These are phyloP conservation scores for Pinctada fucata DNA, from an alignment of 2,888 invertebrate species.

Conservation along the genomic window DNA sequence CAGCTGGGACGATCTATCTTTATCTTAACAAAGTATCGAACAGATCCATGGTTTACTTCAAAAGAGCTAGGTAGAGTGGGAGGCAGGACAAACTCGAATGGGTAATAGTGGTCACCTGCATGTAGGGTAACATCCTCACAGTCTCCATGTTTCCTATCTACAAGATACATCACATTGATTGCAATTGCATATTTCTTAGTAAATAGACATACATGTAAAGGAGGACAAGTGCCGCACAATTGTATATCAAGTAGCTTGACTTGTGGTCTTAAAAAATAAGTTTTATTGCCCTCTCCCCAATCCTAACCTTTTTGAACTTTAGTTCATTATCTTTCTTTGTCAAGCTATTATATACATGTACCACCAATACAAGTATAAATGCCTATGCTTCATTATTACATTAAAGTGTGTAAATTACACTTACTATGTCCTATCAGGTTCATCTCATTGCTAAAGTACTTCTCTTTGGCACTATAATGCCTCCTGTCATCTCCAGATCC, in stretches of 20 bases:
- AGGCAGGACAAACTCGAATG: conserved; percentile 86
- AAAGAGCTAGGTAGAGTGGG: conserved; percentile 66
- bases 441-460: conserved; percentile 42
- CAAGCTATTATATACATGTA: too few relatives aligned
- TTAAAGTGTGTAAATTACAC: neutral
- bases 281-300: too few relatives aligned
- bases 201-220: too few relatives aligned
- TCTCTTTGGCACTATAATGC: conserved; percentile 43
- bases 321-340: too few relatives aligned
- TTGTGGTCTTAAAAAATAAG: too few relatives aligned
- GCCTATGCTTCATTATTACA: too few relatives aligned
- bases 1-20: conserved; percentile 86
- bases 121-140: conserved; percentile 78
- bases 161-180: neutral
- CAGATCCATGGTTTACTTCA: conserved; percentile 79
- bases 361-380: too few relatives aligned
- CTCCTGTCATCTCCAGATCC: conserved; percentile 49
- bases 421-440: conserved; percentile 6
- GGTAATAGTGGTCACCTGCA: conserved; percentile 85
- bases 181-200: too few relatives aligned
- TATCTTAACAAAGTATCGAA: conserved; percentile 87
- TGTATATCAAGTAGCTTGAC: too few relatives aligned
- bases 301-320: too few relatives aligned
- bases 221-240: too few relatives aligned
- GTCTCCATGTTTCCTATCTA: neutral